Evolutionary conservation across 2,888 invertebrate genomes (phyloP).

Genomic region (Enoplolaimus lenunculus): DNA sequence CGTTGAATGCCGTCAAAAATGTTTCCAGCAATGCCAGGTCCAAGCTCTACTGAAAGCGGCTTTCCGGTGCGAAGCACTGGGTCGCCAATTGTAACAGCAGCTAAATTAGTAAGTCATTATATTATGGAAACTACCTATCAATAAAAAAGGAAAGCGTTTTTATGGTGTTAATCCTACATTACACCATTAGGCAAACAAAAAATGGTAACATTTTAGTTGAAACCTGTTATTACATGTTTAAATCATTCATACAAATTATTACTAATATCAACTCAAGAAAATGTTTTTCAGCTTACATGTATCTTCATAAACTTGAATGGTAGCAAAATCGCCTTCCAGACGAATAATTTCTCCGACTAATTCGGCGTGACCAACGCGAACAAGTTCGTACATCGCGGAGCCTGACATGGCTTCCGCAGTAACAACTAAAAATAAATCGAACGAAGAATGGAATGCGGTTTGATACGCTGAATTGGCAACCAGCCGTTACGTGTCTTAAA

Average conservation of each 20-base stretch:
- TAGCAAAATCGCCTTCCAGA: conserved; percentile 97
- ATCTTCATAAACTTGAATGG: conserved; percentile 74
- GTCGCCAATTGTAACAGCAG: conserved; percentile 97
- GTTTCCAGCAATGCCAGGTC: conserved; percentile 95
- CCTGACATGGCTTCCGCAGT: conserved; percentile 98
- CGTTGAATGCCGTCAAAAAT: conserved; percentile 99
- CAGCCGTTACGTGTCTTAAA: no score
- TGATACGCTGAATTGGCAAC: not conserved
- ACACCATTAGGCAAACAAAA: no score
- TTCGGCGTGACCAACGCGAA: conserved; percentile 92
- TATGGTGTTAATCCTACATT: conserved; percentile 17
- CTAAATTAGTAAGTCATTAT: conserved; percentile 45
- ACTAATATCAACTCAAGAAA: not conserved
- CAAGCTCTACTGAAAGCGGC: conserved; percentile 92
- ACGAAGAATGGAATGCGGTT: not conserved
- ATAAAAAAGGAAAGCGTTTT: conserved; percentile 16
- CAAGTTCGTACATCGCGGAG: conserved; percentile 99
- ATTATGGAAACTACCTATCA: conserved; percentile 21
- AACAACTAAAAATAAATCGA: conserved; percentile 57
- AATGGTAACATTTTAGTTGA: no score
- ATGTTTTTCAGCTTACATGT: conserved; percentile 48
- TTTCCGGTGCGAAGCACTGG: conserved; percentile 96
- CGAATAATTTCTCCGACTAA: conserved; percentile 99
- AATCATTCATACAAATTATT: not conserved
- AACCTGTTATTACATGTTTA: not conserved